These are phyloP conservation scores for Drosophila nigromelanica DNA, from an alignment of 1,140 invertebrate genomes.

Conservation along the genomic window DNA sequence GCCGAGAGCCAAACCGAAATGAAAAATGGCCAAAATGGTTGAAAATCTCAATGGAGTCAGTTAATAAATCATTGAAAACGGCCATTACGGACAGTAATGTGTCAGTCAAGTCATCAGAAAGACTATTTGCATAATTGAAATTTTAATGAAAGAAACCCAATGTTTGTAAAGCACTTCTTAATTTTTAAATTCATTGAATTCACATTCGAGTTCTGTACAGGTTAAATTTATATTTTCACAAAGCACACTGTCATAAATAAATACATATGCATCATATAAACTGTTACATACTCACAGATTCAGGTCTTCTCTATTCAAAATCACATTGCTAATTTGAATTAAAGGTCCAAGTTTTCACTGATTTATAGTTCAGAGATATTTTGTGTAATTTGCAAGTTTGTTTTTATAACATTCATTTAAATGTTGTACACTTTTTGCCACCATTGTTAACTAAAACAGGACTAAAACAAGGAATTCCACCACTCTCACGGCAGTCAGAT, in stretches of 20 bases:
- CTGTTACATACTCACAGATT: not conserved
- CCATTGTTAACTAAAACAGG: constrained; percentile 15
- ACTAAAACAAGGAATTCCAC: not conserved
- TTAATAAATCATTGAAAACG: constrained; percentile 44
- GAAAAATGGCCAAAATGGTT: constrained; percentile 32
- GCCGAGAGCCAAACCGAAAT: constrained; percentile 16
- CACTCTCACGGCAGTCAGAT: not conserved
- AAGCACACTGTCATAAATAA: no score
- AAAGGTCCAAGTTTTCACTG: constrained; percentile 25
- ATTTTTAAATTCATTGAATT: constrained; percentile 7
- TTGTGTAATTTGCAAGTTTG: constrained; percentile 17
- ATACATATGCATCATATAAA: no score
- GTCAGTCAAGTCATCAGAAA: constrained; percentile 33
- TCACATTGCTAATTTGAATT: constrained; percentile 22
- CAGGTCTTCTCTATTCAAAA: not conserved
- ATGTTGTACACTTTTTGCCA: constrained; percentile 19
- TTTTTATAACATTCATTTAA: constrained; percentile 24
- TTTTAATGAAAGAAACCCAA: constrained; percentile 8
- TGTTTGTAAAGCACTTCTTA: constrained; percentile 4
- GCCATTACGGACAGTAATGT: constrained; percentile 32
- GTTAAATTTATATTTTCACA: not conserved
- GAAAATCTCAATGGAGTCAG: constrained; percentile 47
- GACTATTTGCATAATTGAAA: constrained; percentile 9
- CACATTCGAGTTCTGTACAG: not conserved
- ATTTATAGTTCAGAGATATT: constrained; percentile 28